These are phyloP conservation scores for Murina feae DNA, from an alignment of 2,113 vertebrate genomes.

Conservation along the genomic window DNA sequence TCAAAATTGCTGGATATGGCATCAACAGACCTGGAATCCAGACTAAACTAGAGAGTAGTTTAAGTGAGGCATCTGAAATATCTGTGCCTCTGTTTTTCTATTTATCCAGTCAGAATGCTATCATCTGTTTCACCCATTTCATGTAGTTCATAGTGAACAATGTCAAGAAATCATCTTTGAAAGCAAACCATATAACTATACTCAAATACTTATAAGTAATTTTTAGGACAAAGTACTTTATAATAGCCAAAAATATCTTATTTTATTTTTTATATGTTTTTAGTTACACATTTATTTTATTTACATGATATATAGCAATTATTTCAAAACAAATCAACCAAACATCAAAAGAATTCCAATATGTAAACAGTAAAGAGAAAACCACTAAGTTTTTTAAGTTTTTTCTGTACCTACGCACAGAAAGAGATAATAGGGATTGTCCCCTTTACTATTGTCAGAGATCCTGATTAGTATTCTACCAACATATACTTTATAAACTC, in stretches of 20 bases:
- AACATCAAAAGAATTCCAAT: neutral
- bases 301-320: neutral
- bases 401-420: neutral
- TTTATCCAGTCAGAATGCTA: neutral
- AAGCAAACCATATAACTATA: constrained; percentile 6
- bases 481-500: neutral
- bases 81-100: neutral
- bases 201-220: neutral
- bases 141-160: neutral
- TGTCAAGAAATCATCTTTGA: neutral
- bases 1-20: neutral
- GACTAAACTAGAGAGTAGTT: neutral
- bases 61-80: neutral
- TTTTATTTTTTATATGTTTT: neutral
- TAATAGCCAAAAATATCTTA: neutral
- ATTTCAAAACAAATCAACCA: constrained; percentile 2
- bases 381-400: neutral
- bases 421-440: neutral
- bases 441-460: neutral
- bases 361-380: neutral
- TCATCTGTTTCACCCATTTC: neutral
- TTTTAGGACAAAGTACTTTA: neutral
- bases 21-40: neutral
- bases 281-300: neutral
- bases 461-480: neutral